A percentile compares a stretch with the other conserved stretches of the same genome.
Evolutionary conservation across 64 coral and sea anemone species (phyloP).

Genomic region (Montipora efflorescens): DNA sequence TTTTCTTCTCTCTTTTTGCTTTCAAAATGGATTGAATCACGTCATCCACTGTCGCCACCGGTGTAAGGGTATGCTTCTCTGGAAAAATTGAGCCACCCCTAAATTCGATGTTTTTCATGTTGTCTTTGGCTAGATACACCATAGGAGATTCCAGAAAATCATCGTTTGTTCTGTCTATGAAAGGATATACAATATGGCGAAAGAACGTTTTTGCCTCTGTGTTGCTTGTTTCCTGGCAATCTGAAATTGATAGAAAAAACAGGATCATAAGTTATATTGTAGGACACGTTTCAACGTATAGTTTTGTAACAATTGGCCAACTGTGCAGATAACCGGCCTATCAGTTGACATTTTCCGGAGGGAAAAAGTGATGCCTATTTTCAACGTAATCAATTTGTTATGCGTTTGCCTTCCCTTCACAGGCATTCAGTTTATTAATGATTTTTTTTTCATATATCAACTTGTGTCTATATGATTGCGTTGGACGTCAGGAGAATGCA

Average conservation of each 20-base stretch:
- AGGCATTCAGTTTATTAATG: too few relatives aligned
- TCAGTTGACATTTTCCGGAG: too few relatives aligned
- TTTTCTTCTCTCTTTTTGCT: conserved; percentile 49
- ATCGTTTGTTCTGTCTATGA: neutral
- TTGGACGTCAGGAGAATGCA: too few relatives aligned
- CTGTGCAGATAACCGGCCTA: too few relatives aligned
- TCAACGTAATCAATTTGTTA: too few relatives aligned
- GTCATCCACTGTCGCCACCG: conserved; percentile 40
- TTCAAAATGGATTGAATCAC: conserved; percentile 26
- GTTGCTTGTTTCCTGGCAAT: neutral
- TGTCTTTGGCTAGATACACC: conserved; percentile 23
- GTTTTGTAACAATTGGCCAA: too few relatives aligned
- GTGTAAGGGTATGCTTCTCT: neutral
- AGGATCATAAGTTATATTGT: too few relatives aligned
- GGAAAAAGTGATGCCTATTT: too few relatives aligned
- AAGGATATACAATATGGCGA: neutral
- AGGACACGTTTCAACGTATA: too few relatives aligned
- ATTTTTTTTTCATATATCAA: too few relatives aligned
- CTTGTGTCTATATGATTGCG: too few relatives aligned
- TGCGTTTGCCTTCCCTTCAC: too few relatives aligned
- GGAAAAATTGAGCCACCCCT: neutral
- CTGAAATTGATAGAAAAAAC: neutral
- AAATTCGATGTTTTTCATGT: neutral
- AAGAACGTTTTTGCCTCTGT: conserved; percentile 2
- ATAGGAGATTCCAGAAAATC: conserved; percentile 5